Evolutionary conservation across 2,113 vertebrate species (phyloP).

Genomic region (Addax nasomaculatus): DNA sequence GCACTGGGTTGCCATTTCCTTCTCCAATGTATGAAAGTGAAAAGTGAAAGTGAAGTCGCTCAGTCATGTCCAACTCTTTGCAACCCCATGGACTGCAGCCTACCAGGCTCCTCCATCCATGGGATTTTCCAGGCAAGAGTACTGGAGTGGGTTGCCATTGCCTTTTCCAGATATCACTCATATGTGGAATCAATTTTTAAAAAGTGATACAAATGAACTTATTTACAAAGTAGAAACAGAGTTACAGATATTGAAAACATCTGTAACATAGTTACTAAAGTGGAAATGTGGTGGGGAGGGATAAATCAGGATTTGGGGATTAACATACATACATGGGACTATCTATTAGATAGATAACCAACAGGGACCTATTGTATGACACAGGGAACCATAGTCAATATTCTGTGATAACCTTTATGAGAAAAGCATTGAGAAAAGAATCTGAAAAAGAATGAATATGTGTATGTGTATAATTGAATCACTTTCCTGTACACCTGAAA

Average conservation of each 20-base stretch:
- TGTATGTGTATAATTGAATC: not conserved
- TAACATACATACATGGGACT: not conserved
- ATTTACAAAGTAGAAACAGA: not conserved
- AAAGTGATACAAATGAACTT: not conserved
- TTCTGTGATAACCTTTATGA: not conserved
- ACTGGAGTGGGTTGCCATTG: too few relatives aligned
- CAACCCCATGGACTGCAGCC: too few relatives aligned
- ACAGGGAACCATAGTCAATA: not conserved
- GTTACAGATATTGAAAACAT: not conserved
- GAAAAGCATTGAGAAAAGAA: not conserved
- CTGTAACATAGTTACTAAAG: not conserved
- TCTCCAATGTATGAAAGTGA: too few relatives aligned
- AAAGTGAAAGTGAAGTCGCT: too few relatives aligned
- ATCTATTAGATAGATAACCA: not conserved
- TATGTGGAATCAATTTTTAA: not conserved
- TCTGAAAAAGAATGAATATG: not conserved
- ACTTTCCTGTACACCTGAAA: not conserved
- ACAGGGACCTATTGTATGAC: not conserved
- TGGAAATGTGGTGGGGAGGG: not conserved
- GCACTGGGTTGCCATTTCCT: too few relatives aligned
- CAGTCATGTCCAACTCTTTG: too few relatives aligned
- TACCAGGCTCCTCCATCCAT: too few relatives aligned
- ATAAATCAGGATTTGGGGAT: not conserved
- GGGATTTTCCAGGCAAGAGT: too few relatives aligned
- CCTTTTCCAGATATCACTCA: not conserved